phyloP scores from a whole-genome alignment of 1,140 invertebrate genomes.

The Hylaeus volcanicus region DNA sequence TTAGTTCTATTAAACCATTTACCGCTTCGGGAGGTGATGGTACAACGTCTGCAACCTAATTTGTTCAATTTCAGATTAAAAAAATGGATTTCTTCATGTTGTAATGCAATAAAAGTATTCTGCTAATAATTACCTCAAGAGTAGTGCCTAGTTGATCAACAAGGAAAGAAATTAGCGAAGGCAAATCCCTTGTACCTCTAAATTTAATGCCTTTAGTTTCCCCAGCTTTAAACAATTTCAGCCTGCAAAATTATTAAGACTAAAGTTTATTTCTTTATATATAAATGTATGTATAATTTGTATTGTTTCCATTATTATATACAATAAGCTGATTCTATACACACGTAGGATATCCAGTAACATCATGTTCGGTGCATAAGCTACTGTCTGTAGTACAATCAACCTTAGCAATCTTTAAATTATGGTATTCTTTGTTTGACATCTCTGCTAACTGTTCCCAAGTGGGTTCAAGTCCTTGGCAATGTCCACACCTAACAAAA shows the following conservation, averaged over 20 bases:
- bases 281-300: background rate
- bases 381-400: constrained; percentile 88
- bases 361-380: constrained; percentile 87
- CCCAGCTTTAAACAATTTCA: constrained; percentile 88
- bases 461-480: constrained; percentile 85
- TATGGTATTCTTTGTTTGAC: constrained; percentile 83
- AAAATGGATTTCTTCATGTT: constrained; percentile 15
- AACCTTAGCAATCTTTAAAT: constrained; percentile 87
- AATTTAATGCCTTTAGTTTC: constrained; percentile 84
- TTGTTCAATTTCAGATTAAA: background rate
- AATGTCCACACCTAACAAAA: constrained; percentile 85
- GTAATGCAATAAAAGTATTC: background rate
- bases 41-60: constrained; percentile 68
- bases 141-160: constrained; percentile 84
- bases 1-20: constrained; percentile 84
- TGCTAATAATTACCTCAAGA: constrained; percentile 65
- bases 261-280: constrained; percentile 20
- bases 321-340: constrained; percentile 31
- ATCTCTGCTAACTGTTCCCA: constrained; percentile 88
- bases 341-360: constrained; percentile 87
- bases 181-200: constrained; percentile 86
- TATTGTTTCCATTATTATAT: background rate
- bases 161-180: constrained; percentile 87
- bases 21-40: constrained; percentile 75
- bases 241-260: constrained; percentile 70